Base-by-base conservation (phyloP, 1,140 invertebrate species). In the Tetramorium alpestre region DNA sequence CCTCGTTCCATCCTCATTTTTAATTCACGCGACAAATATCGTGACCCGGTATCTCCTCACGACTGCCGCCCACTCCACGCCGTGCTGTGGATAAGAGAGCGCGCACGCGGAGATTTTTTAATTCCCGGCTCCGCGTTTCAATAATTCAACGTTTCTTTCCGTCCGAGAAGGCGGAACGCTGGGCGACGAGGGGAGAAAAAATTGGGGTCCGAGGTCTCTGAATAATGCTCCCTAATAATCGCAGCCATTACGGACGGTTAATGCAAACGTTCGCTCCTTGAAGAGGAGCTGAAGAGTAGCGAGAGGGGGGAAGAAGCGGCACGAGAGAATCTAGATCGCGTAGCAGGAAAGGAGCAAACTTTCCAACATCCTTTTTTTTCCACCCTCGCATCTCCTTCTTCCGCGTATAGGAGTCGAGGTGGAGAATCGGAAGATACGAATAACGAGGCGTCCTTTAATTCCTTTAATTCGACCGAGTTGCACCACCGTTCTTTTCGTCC, bases 11-110 rank as follows among this genome's bases (percentile, higher is more conserved):
- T 85, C 54, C 92, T 95, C 94, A 94, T 95, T 95, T 94, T 94
- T 94, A 94, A 95, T 95, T 95, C 94, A 94, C 87, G 93, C 90
- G 89, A 91, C 94, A 94, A 95, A 95, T 94, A 94, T 93, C 82
- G 88, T 88, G 86, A 78, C 90, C 88, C 87, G 73, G 81, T 82
- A 87, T 90, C 91, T 89, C 64, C 69, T 84, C 62, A 58, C 41
- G 64, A 64, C 65, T 69, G 69, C 49, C 77, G 54, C 44, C 81
- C 76, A 77, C 77, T 4, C 81, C 72, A 72, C 76, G 87, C 65
- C 73, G 72, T 72, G 85, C 22, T 72, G 13, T 47, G 76, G 25
- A 1, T 44, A 47, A 75, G 41, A 70, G 41, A 11, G 80, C 41
- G 80, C 54, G 80, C 41, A 25, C 91, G 87, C 77, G 78, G 92